Base-by-base conservation (phyloP, 2,797 vertebrate species). In the Cirrhinus molitorella region DNA sequence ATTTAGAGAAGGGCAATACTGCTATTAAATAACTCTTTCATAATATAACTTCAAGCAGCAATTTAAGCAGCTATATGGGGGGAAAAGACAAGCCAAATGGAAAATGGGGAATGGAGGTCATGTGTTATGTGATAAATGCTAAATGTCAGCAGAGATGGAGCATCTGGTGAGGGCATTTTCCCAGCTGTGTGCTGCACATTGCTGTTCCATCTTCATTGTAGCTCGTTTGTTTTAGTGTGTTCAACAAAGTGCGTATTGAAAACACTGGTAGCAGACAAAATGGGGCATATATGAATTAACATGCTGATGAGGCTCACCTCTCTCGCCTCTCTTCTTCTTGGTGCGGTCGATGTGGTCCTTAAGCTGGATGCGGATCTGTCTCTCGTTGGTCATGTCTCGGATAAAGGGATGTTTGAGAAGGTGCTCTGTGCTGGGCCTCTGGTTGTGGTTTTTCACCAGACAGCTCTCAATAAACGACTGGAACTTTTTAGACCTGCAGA, bases 301-400 rank as follows among this genome's bases (percentile, higher is more conserved):
- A 61, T 16, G 23, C 28, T 73, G 14, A 65, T 65, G 49, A 81
- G 80, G 70, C 91, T 90, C 6, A 95, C 95, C 95, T 93, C 94
- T 76, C 92, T 94, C 68, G 97, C 98, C 97, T 91, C 96, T 97
- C 92, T 99, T 90, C 90, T 97, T 99, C 93, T 97, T 98, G 72
- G 97, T 98, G 89, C 97, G 95, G 83, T 99, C 98, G 3, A 99
- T 98, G 90, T 98, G 97, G 92, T 98, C 97, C 91, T 98, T 98
- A 86, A 99, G 97, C 92, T 99, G 97, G 89, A 97, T 98, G 92
- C 97, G 97, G 92, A 98, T 91, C 91, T 97, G 96, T 84, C 96
- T 95, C 78, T 99, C 97, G 0, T 97, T 98, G 84, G 96, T 94
- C 85, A 98, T 94, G 83, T 98, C 97, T 85, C 94, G 91, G 90